Evolutionary conservation across 2,113 vertebrate species (phyloP), one percentile per base, ranked within the genome.

Genomic region (Sula dactylatra): DNA sequence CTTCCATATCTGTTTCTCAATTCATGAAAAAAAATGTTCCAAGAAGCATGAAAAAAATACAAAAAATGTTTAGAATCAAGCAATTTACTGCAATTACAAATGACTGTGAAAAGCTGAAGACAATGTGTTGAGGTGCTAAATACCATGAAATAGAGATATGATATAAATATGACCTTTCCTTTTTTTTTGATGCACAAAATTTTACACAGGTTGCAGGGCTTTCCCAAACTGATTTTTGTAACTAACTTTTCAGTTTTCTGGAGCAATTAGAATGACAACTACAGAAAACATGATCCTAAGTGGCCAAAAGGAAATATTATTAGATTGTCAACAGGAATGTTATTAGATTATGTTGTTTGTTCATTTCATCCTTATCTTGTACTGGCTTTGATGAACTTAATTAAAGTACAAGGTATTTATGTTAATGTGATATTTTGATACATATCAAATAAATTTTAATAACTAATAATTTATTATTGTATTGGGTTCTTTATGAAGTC

Each of bases 341-440:
- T 82, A 40, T 56, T 76, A 82, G 24, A 62, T 74, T 73, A 94
- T 66, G 25, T n/a, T 88, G 44, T 73, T 95, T 49, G 45, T 55
- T 94, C 50, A 69, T 92, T 92, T 94, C 21, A 58, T 94, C 36
- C 59, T 76, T 81, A 87, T 76, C 77, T 89, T 92, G 82, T 90
- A 83, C 36, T 59, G 42, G 31, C 54, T 96, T 78, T 91, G 45
- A 76, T 55, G 40, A 88, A 10, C 26, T 90, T 74, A 73, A 95
- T 86, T 93, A 73, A 69, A 66, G 17, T 26, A 36, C 24, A 95
- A 91, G 32, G 27, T 94, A 56, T 67, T 67, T 72, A 47, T 73
- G 72, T 61, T 87, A 70, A 59, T 65, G 69, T 34, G n/a, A 71
- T 69, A 59, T 61, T 72, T 88, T 72, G 50, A 87, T 76, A 59